Percentiles rank a stretch among this genome's conserved stretches.
These are phyloP conservation scores for Zele albiditarsus DNA, from an alignment of 2,888 invertebrate species.

Conservation along the genomic window DNA sequence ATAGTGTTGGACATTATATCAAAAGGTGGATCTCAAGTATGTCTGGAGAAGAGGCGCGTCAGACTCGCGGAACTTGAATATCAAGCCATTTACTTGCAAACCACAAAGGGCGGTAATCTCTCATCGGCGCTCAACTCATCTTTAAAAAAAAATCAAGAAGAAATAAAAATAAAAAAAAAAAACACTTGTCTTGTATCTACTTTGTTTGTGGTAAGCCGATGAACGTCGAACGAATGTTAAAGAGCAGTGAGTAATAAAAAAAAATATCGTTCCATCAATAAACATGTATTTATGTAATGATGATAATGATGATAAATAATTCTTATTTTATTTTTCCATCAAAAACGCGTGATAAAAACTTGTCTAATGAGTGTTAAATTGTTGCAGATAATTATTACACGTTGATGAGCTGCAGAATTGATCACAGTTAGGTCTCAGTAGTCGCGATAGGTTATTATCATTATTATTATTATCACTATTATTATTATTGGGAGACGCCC, in stretches of 20 bases:
- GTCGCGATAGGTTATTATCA: neutral
- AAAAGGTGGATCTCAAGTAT: neutral
- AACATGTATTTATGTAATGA: neutral
- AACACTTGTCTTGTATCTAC: neutral
- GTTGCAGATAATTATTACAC: conserved; percentile 10
- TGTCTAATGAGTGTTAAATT: conserved; percentile 20
- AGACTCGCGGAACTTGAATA: conserved; percentile 9
- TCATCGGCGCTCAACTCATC: conserved; percentile 4
- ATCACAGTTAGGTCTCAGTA: conserved; percentile 14
- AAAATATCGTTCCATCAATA: neutral
- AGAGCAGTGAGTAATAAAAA: neutral
- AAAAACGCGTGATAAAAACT: conserved; percentile 22
- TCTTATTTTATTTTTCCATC: neutral
- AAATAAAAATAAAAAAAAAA: neutral
- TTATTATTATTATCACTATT: neutral
- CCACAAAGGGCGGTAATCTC: conserved; percentile 11
- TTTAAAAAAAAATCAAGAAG: neutral
- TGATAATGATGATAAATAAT: neutral
- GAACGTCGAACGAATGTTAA: neutral
- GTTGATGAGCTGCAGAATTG: conserved; percentile 20
- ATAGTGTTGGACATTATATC: conserved; percentile 1
- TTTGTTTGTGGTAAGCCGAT: conserved; percentile 5
- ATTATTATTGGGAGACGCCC: conserved; percentile 14
- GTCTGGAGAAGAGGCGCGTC: conserved; percentile 6
- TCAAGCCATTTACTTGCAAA: conserved; percentile 5